These are phyloP conservation scores for Amiota communis DNA, from an alignment of 2,888 invertebrate genomes.

Conservation along the genomic window DNA sequence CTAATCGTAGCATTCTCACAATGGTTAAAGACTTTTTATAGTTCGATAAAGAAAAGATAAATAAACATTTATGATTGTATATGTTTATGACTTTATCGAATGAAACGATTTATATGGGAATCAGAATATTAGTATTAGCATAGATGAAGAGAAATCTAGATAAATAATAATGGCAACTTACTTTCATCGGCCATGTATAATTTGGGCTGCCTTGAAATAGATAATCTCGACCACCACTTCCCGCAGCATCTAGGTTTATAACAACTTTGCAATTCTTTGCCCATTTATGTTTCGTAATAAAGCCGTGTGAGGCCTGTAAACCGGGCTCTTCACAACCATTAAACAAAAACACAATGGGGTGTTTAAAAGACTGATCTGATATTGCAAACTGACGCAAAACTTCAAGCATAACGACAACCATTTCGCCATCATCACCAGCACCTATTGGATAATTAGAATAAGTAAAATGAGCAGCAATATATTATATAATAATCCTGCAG, in stretches of 20 bases:
- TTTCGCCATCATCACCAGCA: slow-evolving; percentile 79
- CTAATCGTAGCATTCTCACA: too few species aligned
- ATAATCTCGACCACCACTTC: slow-evolving; percentile 91
- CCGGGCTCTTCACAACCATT: slow-evolving; percentile 81
- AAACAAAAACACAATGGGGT: slow-evolving; percentile 79
- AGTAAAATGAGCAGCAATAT: not conserved
- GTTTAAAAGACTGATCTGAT: slow-evolving; percentile 71
- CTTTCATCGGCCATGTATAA: slow-evolving; percentile 79
- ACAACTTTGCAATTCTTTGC: slow-evolving; percentile 82
- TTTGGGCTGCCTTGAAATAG: slow-evolving; percentile 90
- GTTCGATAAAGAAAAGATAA: too few species aligned
- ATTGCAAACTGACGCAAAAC: slow-evolving; percentile 74
- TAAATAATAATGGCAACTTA: slow-evolving; percentile 51
- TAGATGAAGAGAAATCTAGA: not conserved
- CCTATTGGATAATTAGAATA: slow-evolving; percentile 56
- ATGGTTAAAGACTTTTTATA: too few species aligned
- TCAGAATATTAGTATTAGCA: too few species aligned
- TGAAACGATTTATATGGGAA: not conserved
- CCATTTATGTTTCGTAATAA: slow-evolving; percentile 84
- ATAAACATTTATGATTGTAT: too few species aligned
- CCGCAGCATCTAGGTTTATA: slow-evolving; percentile 92
- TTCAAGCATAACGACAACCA: slow-evolving; percentile 79
- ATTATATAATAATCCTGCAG: not conserved
- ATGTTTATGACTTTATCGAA: too few species aligned
- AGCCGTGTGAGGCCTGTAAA: slow-evolving; percentile 81